phyloP scores from a whole-genome alignment of 2,113 vertebrate species.

The Entomyzon cyanotis region DNA sequence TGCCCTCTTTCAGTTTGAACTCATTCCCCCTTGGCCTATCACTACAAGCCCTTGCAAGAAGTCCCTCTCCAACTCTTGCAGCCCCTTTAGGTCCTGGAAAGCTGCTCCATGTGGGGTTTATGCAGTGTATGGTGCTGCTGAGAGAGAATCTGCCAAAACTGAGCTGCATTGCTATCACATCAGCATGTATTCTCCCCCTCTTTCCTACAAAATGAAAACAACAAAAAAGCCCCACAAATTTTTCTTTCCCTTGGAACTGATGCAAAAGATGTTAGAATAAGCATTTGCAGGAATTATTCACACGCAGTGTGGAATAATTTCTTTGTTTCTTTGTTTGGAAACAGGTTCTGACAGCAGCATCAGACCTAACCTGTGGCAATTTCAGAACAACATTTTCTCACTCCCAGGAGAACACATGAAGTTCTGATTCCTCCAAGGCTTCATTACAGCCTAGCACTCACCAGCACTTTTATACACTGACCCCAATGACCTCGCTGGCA shows the following conservation, averaged over 20 bases:
- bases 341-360: background rate
- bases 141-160: background rate
- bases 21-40: no score
- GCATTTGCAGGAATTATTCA: background rate
- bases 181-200: background rate
- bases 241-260: background rate
- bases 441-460: background rate
- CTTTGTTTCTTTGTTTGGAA: conserved; percentile 11
- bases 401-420: background rate
- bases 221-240: fast-evolving
- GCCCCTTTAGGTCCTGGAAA: background rate
- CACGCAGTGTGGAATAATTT: background rate
- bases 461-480: background rate
- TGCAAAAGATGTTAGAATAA: background rate
- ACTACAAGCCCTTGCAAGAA: background rate
- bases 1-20: background rate
- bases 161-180: background rate
- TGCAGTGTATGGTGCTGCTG: background rate
- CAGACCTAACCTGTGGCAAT: background rate
- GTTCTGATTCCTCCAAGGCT: background rate
- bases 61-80: background rate
- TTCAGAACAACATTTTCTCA: background rate
- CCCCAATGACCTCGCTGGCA: background rate
- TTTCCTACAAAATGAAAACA: background rate
- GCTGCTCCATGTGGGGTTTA: background rate